Evolutionary conservation across 2,113 vertebrate species (phyloP), one percentile per base, ranked within the genome.

Genomic region (Nycticorax nycticorax): DNA sequence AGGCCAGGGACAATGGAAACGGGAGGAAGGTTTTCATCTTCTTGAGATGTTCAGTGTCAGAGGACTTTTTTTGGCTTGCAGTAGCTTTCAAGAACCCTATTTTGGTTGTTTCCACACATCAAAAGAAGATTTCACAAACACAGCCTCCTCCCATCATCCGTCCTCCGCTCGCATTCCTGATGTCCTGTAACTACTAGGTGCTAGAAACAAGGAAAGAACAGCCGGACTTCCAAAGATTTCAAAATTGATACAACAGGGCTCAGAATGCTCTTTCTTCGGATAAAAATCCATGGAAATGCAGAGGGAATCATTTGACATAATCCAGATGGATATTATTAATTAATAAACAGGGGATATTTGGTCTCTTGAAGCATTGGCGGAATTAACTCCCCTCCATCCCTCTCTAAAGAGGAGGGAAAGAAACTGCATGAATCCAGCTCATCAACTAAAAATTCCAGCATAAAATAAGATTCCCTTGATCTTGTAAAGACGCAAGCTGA

Each of bases 271-370:
- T 96, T 85, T 37, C 74, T 93, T 88, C 69, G 32, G 75, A 74
- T 83, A 66, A 88, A 93, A 94, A 69, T 53, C 73, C 74, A 85
- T 52, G 47, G 52, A 85, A 67, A 80, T 72, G 53, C 47, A 85
- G 39, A 24, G 35, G 56, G 84, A 72, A 93, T 59, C 30, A 28
- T 80, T 48, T 64, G 63, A 93, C 57, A 68, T 9, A 72, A 88
- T 81, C 93, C 95, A 96, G 90, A 94, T 96, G 78, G 90, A 90
- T 85, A 93, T 92, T 92, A 92, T 96, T 96, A 94, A 96, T 96
- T 96, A 92, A 96, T 59, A 93, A 97, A 83, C 41, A 79, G 73
- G 89, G 87, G 88, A 92, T 88, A 93, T 75, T 87, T 81, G 35
- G 85, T 95, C 75, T 89, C 89, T 37, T 76, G 50, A 90, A 97